Conservation (phyloP, 2,113 vertebrate species). For the Excalfactoria chinensis region DNA sequence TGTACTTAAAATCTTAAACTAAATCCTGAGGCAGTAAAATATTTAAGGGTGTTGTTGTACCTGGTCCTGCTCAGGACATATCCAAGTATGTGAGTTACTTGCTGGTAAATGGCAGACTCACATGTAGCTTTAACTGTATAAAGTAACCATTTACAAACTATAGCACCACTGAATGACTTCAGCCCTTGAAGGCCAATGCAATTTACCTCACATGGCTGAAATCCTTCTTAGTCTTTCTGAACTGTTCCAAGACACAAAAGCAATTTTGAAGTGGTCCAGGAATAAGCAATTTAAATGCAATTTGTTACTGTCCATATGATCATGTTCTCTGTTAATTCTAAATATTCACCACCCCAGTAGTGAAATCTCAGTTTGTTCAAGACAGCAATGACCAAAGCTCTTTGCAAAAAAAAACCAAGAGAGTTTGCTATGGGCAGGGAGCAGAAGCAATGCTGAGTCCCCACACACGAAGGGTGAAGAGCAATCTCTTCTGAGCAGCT, state of each 20-base stretch:
- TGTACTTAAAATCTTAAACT: background rate
- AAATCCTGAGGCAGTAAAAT: background rate
- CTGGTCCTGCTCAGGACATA: background rate
- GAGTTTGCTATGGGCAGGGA: background rate
- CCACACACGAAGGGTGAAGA: background rate
- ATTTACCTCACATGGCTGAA: background rate
- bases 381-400: background rate
- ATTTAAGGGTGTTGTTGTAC: background rate
- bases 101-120: background rate
- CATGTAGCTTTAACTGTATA: rapidly evolving
- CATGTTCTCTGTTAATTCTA: background rate
- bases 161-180: background rate
- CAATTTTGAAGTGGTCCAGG: background rate
- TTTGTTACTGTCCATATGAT: background rate
- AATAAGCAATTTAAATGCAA: background rate
- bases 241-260: background rate
- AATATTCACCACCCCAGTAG: background rate
- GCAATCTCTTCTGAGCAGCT: rapidly evolving
- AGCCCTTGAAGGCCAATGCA: background rate
- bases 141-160: background rate
- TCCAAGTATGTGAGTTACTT: background rate
- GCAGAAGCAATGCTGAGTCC: background rate
- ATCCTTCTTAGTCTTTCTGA: background rate
- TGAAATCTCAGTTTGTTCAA: background rate
- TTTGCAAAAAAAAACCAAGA: background rate